phyloP scores from a whole-genome alignment of 2,888 invertebrate species.

The Meteorus colon region DNA sequence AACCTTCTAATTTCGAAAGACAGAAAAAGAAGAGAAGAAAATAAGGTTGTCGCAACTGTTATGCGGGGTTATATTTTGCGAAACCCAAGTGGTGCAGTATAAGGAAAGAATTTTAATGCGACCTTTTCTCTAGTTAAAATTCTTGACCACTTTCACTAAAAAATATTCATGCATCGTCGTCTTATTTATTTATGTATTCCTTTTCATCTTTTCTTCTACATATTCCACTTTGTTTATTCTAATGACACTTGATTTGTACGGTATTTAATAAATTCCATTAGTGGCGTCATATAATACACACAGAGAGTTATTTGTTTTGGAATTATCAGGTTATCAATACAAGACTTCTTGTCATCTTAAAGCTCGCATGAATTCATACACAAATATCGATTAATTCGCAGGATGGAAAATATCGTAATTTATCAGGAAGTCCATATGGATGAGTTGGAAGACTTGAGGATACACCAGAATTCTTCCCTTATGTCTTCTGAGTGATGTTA shows the following conservation, averaged over 20 bases:
- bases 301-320: not conserved
- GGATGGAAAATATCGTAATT: too few relatives aligned
- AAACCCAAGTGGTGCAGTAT: constrained; percentile 5
- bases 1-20: constrained; percentile 29
- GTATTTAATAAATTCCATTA: too few relatives aligned
- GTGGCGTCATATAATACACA: not conserved
- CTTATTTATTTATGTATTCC: too few relatives aligned
- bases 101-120: not conserved
- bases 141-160: not conserved
- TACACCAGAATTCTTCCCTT: too few relatives aligned
- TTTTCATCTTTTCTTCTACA: too few relatives aligned
- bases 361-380: too few relatives aligned
- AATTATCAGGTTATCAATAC: constrained; percentile 4
- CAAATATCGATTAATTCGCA: too few relatives aligned
- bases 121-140: constrained; percentile 2
- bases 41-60: not conserved
- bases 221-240: not conserved
- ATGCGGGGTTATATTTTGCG: constrained; percentile 1
- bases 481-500: too few relatives aligned
- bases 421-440: too few relatives aligned
- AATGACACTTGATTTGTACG: not conserved
- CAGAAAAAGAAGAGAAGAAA: not conserved
- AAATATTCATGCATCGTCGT: not conserved
- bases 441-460: too few relatives aligned
- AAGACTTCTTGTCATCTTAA: not conserved